phyloP scores from a whole-genome alignment of 2,888 invertebrate species.

The Ischnura elegans region DNA sequence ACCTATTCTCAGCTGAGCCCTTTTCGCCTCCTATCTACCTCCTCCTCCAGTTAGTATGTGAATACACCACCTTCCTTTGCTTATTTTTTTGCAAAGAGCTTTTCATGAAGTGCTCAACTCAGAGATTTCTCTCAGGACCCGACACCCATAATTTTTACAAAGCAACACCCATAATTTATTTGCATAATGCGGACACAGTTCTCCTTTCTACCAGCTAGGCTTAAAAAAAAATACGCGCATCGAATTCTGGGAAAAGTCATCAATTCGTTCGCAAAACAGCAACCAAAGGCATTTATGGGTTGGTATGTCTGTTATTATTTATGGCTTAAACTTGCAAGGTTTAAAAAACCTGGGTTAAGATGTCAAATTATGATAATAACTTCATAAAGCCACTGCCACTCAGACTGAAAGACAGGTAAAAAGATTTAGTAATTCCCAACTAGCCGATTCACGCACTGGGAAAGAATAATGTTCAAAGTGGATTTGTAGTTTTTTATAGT shows the following conservation, averaged over 20 bases:
- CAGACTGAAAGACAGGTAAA: not conserved
- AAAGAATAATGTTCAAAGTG: no score
- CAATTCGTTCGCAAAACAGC: not conserved
- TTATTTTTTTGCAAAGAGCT: not conserved
- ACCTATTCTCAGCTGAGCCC: not conserved
- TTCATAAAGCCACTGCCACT: not conserved
- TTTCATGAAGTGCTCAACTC: not conserved
- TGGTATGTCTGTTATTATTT: not conserved
- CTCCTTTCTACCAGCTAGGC: not conserved
- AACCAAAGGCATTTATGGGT: not conserved
- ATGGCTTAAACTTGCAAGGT: not conserved
- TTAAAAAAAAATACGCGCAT: not conserved
- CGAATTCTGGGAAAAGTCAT: slow-evolving; percentile 7
- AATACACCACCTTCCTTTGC: no score
- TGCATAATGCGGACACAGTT: not conserved
- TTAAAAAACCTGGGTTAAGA: not conserved
- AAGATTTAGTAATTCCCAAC: not conserved
- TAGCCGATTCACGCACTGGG: no score
- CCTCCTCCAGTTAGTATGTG: not conserved
- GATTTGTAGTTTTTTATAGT: no score
- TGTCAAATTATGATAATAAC: not conserved
- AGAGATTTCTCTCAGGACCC: not conserved
- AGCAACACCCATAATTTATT: slow-evolving; percentile 38
- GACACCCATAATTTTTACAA: slow-evolving; percentile 21
- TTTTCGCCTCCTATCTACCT: not conserved